phyloP scores from a whole-genome alignment of 1,140 invertebrate species.

The Temnothorax nylanderi region DNA sequence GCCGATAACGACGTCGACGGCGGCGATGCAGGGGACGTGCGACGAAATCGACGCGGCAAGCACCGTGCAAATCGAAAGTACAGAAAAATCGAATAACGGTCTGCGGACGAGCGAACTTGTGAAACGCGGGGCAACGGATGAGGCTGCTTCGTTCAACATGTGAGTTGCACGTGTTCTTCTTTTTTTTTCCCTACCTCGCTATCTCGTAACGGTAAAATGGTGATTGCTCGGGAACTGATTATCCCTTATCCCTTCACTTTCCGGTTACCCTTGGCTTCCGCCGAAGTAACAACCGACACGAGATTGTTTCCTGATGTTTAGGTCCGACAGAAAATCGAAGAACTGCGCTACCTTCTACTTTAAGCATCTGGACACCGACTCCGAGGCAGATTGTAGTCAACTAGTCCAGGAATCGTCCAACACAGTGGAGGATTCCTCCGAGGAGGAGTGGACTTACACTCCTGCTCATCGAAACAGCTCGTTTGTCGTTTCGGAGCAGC shows the following conservation, averaged over 20 bases:
- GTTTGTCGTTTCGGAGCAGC: slow-evolving; percentile 58
- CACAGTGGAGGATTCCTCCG: slow-evolving; percentile 88
- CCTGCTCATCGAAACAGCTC: slow-evolving; percentile 79
- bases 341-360: slow-evolving; percentile 94
- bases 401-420: slow-evolving; percentile 70
- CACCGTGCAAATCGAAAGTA: slow-evolving; percentile 46
- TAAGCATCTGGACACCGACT: slow-evolving; percentile 93
- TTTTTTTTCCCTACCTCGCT: neutral
- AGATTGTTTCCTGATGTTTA: slow-evolving; percentile 64
- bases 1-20: slow-evolving; percentile 76
- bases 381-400: slow-evolving; percentile 85
- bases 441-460: slow-evolving; percentile 91
- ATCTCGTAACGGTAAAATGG: neutral
- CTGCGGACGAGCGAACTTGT: slow-evolving; percentile 43
- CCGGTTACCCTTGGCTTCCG: neutral
- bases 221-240: neutral
- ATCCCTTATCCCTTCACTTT: neutral
- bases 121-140: slow-evolving; percentile 74
- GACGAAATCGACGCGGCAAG: slow-evolving; percentile 77
- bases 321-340: slow-evolving; percentile 91
- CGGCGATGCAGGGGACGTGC: slow-evolving; percentile 74
- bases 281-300: neutral
- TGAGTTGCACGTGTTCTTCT: slow-evolving; percentile 66
- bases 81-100: slow-evolving; percentile 55
- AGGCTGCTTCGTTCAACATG: slow-evolving; percentile 82